phyloP scores from a whole-genome alignment of 2,888 invertebrate genomes.

The Papilio demoleus region DNA sequence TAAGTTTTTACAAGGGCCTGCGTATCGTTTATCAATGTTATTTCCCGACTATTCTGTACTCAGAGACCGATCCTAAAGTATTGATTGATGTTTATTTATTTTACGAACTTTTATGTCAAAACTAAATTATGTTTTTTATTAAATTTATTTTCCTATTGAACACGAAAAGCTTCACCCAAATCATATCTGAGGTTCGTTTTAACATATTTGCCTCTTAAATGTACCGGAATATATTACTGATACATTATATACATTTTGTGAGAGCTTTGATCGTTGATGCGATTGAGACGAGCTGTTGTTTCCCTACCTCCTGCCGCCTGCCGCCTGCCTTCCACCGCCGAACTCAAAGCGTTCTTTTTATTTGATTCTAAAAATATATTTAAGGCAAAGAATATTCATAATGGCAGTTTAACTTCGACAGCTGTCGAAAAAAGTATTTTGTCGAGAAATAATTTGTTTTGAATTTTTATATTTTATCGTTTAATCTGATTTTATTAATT shows the following conservation, averaged over 20 bases:
- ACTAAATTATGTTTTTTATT: not conserved
- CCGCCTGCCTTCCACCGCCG: not conserved
- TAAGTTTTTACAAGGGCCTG: conserved; percentile 35
- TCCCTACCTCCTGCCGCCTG: not conserved
- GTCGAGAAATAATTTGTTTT: not conserved
- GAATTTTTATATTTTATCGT: not conserved
- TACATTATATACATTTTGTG: not conserved
- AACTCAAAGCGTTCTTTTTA: not conserved
- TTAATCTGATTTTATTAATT: too few relatives aligned
- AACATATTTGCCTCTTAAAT: not conserved
- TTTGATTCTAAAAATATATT: not conserved
- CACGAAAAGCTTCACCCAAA: not conserved
- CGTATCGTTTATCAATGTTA: not conserved
- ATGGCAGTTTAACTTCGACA: not conserved
- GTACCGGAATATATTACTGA: not conserved
- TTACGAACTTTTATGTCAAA: conserved; percentile 10
- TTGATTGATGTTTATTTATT: conserved; percentile 31
- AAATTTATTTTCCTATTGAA: too few relatives aligned
- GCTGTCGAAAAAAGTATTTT: not conserved
- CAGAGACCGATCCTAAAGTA: conserved; percentile 8
- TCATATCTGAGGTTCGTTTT: not conserved
- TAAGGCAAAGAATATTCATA: not conserved
- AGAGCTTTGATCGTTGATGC: conserved; percentile 6
- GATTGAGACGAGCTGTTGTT: conserved; percentile 4
- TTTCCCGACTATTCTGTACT: conserved; percentile 16